These are phyloP conservation scores for Aphrocallistes beatrix DNA, from an alignment of 37 sponge, comb jelly and placozoan genomes.

Conservation along the genomic window DNA sequence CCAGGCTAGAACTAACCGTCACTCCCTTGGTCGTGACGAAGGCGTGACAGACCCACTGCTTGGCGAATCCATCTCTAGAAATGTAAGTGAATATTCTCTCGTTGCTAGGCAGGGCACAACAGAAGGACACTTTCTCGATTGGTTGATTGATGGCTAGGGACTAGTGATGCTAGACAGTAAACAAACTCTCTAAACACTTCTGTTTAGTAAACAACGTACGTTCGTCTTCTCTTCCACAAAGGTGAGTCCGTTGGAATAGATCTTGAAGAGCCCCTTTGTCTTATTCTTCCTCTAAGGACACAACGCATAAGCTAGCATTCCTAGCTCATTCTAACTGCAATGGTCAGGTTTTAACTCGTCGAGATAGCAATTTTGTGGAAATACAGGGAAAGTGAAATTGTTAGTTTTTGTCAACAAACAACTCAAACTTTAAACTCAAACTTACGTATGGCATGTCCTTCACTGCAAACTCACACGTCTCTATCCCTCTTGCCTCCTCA, in stretches of 20 bases:
- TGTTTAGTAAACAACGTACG: neutral
- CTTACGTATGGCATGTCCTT: conserved; percentile 24
- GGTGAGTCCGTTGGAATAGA: conserved; percentile 26
- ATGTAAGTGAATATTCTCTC: conserved; percentile 46
- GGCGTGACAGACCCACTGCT: conserved; percentile 40
- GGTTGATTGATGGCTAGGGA: conserved; percentile 34
- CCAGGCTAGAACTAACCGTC: conserved; percentile 20
- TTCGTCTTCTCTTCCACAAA: conserved; percentile 29
- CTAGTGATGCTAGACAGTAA: neutral
- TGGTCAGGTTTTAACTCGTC: neutral
- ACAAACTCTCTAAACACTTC: neutral
- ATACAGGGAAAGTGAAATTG: too few species aligned
- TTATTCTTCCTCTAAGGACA: conserved; percentile 20
- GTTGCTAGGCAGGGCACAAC: conserved; percentile 35
- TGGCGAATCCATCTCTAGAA: conserved; percentile 31
- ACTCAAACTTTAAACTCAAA: too few species aligned
- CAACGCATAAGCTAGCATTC: neutral
- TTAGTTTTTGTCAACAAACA: too few species aligned
- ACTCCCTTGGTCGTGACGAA: conserved; percentile 27
- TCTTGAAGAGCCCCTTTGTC: conserved; percentile 22
- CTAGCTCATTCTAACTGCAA: neutral
- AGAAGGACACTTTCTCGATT: conserved; percentile 50
- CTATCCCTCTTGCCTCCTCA: conserved; percentile 20
- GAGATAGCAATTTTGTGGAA: too few species aligned
- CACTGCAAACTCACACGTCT: conserved; percentile 24